phyloP scores from a whole-genome alignment of 1,140 invertebrate species.

The Pogonomyrmex californicus region DNA sequence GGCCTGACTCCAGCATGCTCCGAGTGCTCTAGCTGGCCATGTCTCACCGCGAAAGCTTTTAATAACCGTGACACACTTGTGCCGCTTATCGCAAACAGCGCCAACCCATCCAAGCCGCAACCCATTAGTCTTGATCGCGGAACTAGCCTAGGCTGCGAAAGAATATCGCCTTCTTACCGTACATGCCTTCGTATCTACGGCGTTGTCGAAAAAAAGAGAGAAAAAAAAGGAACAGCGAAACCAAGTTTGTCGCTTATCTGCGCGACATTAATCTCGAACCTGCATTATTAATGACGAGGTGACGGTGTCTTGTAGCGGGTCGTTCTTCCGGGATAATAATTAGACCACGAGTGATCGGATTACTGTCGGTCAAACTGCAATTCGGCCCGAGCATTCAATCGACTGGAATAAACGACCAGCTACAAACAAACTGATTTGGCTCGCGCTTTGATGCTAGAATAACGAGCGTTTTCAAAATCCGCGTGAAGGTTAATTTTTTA shows the following conservation, averaged over 20 bases:
- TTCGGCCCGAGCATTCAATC: slow-evolving; percentile 67
- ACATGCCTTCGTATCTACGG: neutral
- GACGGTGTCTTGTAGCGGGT: neutral
- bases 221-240: neutral
- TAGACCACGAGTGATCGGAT: slow-evolving; percentile 62
- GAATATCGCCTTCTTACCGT: slow-evolving; percentile 51
- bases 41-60: slow-evolving; percentile 54
- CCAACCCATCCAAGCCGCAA: slow-evolving; percentile 13
- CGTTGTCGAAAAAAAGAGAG: neutral
- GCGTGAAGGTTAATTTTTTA: slow-evolving; percentile 59
- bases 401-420: slow-evolving; percentile 71
- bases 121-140: slow-evolving; percentile 58
- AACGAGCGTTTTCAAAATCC: slow-evolving; percentile 23
- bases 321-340: slow-evolving; percentile 53
- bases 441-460: slow-evolving; percentile 12
- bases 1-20: slow-evolving; percentile 6
- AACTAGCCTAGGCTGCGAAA: slow-evolving; percentile 19
- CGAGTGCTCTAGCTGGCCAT: neutral
- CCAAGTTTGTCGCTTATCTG: neutral
- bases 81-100: slow-evolving; percentile 54
- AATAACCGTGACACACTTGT: slow-evolving; percentile 62
- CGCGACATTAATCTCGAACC: slow-evolving; percentile 46
- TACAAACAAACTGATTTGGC: slow-evolving; percentile 58
- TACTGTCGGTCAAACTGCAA: slow-evolving; percentile 58
- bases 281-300: slow-evolving; percentile 1